Conservation (phyloP, 2,888 invertebrate species). For the Agrilus cyanescens region DNA sequence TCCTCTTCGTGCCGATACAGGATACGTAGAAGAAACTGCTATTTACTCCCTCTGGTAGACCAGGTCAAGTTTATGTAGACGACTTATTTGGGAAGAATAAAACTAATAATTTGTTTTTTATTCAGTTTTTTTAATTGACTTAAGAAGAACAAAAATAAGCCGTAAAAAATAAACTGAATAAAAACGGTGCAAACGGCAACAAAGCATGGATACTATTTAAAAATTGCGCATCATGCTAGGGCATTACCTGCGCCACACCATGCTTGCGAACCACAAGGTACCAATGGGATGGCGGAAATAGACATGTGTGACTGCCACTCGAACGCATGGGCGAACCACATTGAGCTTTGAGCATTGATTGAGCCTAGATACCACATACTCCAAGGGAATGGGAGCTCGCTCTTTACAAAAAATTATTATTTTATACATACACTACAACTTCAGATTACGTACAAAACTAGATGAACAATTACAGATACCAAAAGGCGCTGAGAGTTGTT, state of each 20-base stretch:
- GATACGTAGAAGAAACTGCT: too few relatives aligned
- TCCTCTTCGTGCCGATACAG: too few relatives aligned
- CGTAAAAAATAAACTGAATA: slow-evolving; percentile 9
- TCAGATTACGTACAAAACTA: too few relatives aligned
- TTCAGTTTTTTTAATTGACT: too few relatives aligned
- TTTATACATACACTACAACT: slow-evolving; percentile 21
- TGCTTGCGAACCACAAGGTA: slow-evolving; percentile 30
- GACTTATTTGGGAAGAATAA: too few relatives aligned
- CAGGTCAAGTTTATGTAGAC: too few relatives aligned
- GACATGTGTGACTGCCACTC: slow-evolving; percentile 26
- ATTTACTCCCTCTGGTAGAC: too few relatives aligned
- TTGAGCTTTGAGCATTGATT: slow-evolving; percentile 26
- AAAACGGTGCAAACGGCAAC: slow-evolving; percentile 27
- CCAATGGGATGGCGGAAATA: slow-evolving; percentile 30
- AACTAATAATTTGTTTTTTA: too few relatives aligned
- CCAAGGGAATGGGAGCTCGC: slow-evolving; percentile 32
- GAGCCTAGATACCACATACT: slow-evolving; percentile 30
- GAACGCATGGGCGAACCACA: slow-evolving; percentile 27
- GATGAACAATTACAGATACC: too few relatives aligned
- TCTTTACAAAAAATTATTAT: slow-evolving; percentile 31
- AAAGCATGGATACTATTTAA: slow-evolving; percentile 20
- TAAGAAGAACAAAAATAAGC: too few relatives aligned
- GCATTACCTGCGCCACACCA: slow-evolving; percentile 33
- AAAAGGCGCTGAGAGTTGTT: too few relatives aligned
- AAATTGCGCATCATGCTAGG: slow-evolving; percentile 32